phyloP scores from a whole-genome alignment of 1,140 invertebrate genomes.

The Phenacoccus solenopsis region DNA sequence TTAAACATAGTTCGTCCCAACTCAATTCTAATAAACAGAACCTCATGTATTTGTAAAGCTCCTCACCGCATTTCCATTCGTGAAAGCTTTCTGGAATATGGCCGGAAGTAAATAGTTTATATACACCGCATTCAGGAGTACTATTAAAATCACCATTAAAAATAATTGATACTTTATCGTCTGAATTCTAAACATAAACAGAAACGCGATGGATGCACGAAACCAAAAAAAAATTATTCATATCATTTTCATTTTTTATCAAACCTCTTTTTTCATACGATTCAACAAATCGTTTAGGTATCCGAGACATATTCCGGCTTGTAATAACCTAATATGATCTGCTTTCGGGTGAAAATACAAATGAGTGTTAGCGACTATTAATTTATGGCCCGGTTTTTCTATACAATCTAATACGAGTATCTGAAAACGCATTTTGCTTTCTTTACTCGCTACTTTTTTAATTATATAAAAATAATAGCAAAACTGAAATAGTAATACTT shows the following conservation, averaged over 20 bases:
- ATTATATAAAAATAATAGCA: too few relatives aligned
- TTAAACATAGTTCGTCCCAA: too few relatives aligned
- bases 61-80: constrained; percentile 69
- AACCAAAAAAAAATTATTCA: constrained; percentile 18
- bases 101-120: constrained; percentile 55
- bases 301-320: constrained; percentile 47
- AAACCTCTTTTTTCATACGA: constrained; percentile 37
- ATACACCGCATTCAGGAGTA: constrained; percentile 63
- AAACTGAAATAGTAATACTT: constrained; percentile 25
- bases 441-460: too few relatives aligned
- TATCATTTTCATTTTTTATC: background rate
- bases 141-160: constrained; percentile 82
- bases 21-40: too few relatives aligned
- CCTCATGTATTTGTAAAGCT: background rate
- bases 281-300: constrained; percentile 43
- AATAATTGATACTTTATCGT: constrained; percentile 45
- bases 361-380: constrained; percentile 79
- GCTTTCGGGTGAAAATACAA: constrained; percentile 82
- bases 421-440: background rate
- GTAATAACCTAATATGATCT: constrained; percentile 71
- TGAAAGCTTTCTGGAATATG: constrained; percentile 43
- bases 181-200: constrained; percentile 41
- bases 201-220: constrained; percentile 17
- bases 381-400: constrained; percentile 10
- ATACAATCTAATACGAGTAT: background rate